Evolutionary conservation across 2,888 invertebrate species (phyloP).

Genomic region (Spodoptera exigua): DNA sequence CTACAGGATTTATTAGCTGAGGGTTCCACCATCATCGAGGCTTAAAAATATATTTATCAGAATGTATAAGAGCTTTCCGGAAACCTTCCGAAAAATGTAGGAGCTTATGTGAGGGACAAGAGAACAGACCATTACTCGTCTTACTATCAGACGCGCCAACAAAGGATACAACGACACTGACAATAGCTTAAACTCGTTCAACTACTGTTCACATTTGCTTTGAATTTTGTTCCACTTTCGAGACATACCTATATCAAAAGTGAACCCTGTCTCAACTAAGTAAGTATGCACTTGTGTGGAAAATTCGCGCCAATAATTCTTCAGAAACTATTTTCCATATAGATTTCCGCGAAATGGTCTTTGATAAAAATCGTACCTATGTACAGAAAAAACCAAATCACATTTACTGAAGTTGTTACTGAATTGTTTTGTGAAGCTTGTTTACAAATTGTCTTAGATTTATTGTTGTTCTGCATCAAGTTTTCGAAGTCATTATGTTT

Average conservation of each 20-base stretch:
- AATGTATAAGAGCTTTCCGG: conserved; percentile 17
- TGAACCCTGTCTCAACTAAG: conserved; percentile 18
- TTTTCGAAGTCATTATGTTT: no score
- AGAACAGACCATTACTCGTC: conserved; percentile 57
- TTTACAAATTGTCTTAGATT: no score
- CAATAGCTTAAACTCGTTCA: conserved; percentile 55
- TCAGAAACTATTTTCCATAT: background rate
- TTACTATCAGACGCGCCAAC: conserved; percentile 57
- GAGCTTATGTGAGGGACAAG: conserved; percentile 53
- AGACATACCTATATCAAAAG: conserved; percentile 40
- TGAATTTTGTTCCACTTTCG: conserved; percentile 47
- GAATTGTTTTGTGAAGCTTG: no score
- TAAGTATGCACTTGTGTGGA: conserved; percentile 23
- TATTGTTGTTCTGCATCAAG: no score
- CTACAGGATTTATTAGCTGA: background rate
- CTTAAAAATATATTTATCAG: conserved; percentile 10
- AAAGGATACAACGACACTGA: conserved; percentile 56
- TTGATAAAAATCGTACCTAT: background rate
- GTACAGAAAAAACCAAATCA: background rate
- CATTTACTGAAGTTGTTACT: no score
- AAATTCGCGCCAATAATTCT: conserved; percentile 9
- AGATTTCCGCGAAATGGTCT: background rate
- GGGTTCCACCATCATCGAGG: no score
- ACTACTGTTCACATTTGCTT: conserved; percentile 56
- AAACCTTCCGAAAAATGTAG: conserved; percentile 41